Conservation (phyloP, 2,888 invertebrate species). For the Cheilosia impressa region DNA sequence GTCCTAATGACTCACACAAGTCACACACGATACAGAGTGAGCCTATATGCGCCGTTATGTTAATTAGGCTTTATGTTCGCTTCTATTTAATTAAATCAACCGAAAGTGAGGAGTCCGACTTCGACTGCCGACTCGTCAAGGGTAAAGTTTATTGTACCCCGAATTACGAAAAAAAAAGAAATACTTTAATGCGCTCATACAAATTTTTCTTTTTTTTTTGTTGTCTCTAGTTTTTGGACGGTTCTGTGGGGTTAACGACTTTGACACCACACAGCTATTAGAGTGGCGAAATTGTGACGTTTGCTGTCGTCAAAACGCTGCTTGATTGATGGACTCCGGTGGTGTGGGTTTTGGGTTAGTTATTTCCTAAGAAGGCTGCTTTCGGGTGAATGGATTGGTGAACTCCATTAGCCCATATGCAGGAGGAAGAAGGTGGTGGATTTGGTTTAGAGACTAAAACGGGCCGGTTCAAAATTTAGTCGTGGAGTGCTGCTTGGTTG, state of each 20-base stretch:
- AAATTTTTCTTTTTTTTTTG: background rate
- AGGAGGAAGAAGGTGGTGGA: no score
- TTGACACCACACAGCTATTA: conserved; percentile 40
- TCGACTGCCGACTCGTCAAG: conserved; percentile 23
- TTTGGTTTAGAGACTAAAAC: no score
- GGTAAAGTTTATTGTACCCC: conserved; percentile 56
- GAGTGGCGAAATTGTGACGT: conserved; percentile 52
- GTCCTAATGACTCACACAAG: conserved; percentile 65
- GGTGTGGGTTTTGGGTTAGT: conserved; percentile 1
- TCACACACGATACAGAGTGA: conserved; percentile 30
- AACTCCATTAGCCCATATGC: no score
- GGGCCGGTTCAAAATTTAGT: no score
- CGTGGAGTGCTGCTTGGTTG: no score
- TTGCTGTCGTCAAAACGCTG: conserved; percentile 30
- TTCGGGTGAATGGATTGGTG: no score
- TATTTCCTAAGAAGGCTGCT: no score
- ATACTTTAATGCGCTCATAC: conserved; percentile 51
- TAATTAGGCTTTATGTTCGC: conserved; percentile 67
- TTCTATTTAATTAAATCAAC: conserved; percentile 73
- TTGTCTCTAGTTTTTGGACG: background rate
- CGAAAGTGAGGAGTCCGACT: conserved; percentile 59
- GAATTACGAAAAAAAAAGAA: conserved; percentile 5
- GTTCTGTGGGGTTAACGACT: conserved; percentile 58
- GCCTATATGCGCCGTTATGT: conserved; percentile 50
- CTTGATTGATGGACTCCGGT: conserved; percentile 49